Base-by-base conservation (phyloP, 2,888 invertebrate species). In the Pterobdella sp. region DNA sequence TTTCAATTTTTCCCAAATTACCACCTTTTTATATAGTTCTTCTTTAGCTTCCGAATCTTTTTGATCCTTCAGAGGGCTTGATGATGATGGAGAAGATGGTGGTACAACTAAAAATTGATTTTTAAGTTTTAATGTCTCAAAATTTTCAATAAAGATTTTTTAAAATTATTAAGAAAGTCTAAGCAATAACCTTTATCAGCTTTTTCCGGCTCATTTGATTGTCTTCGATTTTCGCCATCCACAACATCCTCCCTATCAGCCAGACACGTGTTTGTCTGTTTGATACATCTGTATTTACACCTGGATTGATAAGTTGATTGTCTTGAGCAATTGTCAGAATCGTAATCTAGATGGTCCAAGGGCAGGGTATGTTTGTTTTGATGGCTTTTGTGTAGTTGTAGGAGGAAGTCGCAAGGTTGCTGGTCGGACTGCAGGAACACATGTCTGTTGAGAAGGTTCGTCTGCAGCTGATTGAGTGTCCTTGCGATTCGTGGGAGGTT, bases 401-500 rank as follows among this genome's bases (percentile, higher is more conserved):
- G 49, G 22, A 14, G 7, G 49, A 7, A 42, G 22, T 42, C 49
- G 10, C 7, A 22, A 22, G 7, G 49, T 42, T 42, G 10, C 49
- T 56, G 70, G 18, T 32, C 18, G 63, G 14, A 26, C 7, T n/a
- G 7, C 14, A 29, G 63, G n/a, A 14, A n/a, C n/a, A n/a, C n/a
- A 49, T 70, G 75, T 26, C 74, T 74, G 18, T 74, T 71, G 14
- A 76, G 72, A 26, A 76, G 68, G 29, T 74, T 71, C 60, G 68
- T 68, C 36, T 76, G 69, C 7, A 74, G 69, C 42, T 72, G 65
- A 14, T 56, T 72, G 22, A 74, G 72, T n/a, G 74, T 75, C 7
- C 73, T 68, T 7, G 74, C 70, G 67, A 74, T 74, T 68, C 72
- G 74, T 69, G 22, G 65, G 42, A 74, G 73, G 66, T 73, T 75